phyloP scores from a whole-genome alignment of 1,140 invertebrate species.

The Araneus ventricosus region DNA sequence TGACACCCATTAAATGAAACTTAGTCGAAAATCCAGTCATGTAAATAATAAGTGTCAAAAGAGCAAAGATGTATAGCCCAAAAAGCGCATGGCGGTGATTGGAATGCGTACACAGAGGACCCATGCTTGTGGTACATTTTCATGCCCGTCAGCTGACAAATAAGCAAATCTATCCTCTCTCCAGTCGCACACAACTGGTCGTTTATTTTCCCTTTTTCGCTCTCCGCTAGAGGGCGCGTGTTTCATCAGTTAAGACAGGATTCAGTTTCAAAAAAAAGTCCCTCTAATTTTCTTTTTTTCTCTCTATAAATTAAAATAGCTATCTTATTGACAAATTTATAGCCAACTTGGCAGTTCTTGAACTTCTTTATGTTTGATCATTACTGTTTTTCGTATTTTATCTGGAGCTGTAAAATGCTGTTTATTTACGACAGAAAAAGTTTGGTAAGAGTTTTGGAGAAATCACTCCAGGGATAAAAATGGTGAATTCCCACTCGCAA shows the following conservation, averaged over 20 bases:
- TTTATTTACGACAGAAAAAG: too few species aligned
- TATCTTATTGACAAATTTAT: neutral
- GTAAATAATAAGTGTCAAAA: constrained; percentile 54
- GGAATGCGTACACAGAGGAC: neutral
- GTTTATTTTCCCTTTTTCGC: constrained; percentile 12
- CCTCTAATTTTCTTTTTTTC: neutral
- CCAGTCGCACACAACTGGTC: neutral
- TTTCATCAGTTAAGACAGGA: neutral
- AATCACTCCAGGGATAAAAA: neutral
- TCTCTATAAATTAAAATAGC: neutral
- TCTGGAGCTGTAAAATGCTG: neutral
- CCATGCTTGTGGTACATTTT: constrained; percentile 32
- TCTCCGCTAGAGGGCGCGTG: constrained; percentile 34
- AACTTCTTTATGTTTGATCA: neutral
- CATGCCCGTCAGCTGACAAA: constrained; percentile 13
- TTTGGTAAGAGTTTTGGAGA: neutral
- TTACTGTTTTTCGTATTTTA: neutral
- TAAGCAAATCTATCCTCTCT: neutral
- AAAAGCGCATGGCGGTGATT: neutral
- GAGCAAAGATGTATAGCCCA: constrained; percentile 1
- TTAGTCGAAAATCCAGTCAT: constrained; percentile 31
- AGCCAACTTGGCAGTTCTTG: neutral
- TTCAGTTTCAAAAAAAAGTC: constrained; percentile 16
- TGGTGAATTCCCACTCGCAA: neutral
- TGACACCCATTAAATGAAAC: neutral